These are phyloP conservation scores for Porites australiensis DNA, from an alignment of 64 coral and sea anemone genomes.

Conservation along the genomic window DNA sequence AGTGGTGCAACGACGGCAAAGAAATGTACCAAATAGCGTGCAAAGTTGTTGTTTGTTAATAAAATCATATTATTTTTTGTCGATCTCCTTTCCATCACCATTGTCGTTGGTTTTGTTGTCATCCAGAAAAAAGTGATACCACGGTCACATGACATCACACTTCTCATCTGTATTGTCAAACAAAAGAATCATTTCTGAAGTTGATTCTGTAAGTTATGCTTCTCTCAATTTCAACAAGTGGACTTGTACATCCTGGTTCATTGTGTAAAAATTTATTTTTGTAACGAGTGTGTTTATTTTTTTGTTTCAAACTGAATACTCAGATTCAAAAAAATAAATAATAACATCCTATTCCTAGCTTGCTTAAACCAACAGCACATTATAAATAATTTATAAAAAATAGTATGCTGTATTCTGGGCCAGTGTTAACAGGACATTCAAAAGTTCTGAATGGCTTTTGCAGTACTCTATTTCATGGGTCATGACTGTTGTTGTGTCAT, in stretches of 20 bases:
- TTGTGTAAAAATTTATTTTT: too few relatives aligned
- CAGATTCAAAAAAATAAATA: neutral
- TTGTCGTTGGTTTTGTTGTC: too few relatives aligned
- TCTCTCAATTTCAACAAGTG: too few relatives aligned
- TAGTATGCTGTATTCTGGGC: neutral
- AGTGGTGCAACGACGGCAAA: too few relatives aligned
- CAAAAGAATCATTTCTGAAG: neutral
- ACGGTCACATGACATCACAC: neutral
- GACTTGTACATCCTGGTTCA: too few relatives aligned
- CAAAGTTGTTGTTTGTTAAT: too few relatives aligned
- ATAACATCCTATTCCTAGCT: neutral
- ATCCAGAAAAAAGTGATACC: neutral
- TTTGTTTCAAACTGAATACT: neutral
- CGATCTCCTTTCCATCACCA: too few relatives aligned
- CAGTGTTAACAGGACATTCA: slow-evolving; percentile 1
- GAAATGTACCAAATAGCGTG: too few relatives aligned
- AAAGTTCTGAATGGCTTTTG: neutral
- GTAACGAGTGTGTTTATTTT: neutral
- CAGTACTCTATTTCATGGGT: neutral
- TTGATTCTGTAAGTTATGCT: neutral
- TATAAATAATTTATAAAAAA: neutral
- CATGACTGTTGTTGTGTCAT: neutral
- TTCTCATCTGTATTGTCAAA: neutral
- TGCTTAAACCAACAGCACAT: slow-evolving; percentile 1
- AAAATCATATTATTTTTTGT: too few relatives aligned